A percentile compares a stretch with the other conserved stretches of the same genome.
Evolutionary conservation across 2,113 vertebrate genomes (phyloP).

Genomic region (Chelonoidis abingdonii): DNA sequence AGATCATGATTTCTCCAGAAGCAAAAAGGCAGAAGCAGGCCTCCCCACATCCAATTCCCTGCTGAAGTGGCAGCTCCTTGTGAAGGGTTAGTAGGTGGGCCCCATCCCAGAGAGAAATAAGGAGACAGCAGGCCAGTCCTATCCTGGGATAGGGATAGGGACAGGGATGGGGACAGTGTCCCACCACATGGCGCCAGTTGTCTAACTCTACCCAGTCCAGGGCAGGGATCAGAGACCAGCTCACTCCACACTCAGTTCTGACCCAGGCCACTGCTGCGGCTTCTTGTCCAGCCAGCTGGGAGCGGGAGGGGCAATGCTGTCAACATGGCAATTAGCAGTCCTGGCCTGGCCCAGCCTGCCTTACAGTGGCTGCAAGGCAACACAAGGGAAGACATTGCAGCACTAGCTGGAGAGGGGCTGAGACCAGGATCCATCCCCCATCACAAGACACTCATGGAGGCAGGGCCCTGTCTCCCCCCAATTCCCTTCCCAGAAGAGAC

Average conservation of each 20-base stretch:
- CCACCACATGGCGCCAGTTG: no score
- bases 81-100: not conserved
- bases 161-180: not conserved
- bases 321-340: not conserved
- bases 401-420: not conserved
- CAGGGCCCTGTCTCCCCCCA: not conserved
- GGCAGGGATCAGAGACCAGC: not conserved
- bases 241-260: no score
- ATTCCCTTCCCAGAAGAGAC: not conserved
- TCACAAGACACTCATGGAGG: no score
- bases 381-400: not conserved
- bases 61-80: not conserved
- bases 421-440: not conserved
- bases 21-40: not conserved
- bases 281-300: not conserved
- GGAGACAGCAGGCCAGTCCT: not conserved
- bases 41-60: not conserved
- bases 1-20: not conserved
- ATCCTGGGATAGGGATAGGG: not conserved
- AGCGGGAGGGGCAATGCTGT: not conserved
- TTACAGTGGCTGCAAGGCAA: not conserved
- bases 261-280: not conserved
- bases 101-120: not conserved
- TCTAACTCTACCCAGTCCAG: no score
- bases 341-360: no score